phyloP scores from a whole-genome alignment of 1,140 invertebrate genomes.

The Acromyrmex heyeri region DNA sequence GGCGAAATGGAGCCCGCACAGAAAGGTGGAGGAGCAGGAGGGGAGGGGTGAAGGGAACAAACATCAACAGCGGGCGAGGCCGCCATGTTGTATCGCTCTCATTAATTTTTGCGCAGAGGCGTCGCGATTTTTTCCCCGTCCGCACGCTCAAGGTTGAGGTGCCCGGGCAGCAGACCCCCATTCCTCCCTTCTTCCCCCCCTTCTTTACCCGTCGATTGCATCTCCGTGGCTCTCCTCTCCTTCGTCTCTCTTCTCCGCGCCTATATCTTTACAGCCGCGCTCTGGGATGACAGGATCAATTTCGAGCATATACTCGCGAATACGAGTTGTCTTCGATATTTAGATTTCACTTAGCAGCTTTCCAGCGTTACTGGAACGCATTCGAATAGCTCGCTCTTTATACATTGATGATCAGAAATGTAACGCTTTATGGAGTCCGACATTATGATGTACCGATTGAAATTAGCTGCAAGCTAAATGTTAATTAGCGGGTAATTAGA shows the following conservation, averaged over 20 bases:
- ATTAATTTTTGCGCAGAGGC: slow-evolving; percentile 78
- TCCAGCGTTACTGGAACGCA: background rate
- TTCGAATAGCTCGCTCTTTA: background rate
- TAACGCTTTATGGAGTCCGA: background rate
- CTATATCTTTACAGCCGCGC: background rate
- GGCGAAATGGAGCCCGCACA: slow-evolving; percentile 65
- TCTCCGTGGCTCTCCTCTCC: background rate
- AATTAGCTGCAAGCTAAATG: background rate
- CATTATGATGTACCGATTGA: background rate
- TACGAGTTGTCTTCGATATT: background rate
- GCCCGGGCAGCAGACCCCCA: slow-evolving; percentile 45
- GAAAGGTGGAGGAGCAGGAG: background rate
- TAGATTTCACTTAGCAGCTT: background rate
- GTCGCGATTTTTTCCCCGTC: slow-evolving; percentile 72
- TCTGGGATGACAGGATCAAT: slow-evolving; percentile 16
- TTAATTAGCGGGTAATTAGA: background rate
- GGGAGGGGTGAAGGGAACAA: background rate
- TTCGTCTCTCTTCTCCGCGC: slow-evolving; percentile 23
- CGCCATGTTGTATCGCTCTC: slow-evolving; percentile 80
- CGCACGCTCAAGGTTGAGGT: slow-evolving; percentile 63
- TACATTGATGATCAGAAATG: background rate
- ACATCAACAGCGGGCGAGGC: slow-evolving; percentile 75
- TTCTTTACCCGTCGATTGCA: background rate
- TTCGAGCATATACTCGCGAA: slow-evolving; percentile 2
- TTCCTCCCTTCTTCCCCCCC: background rate